Base-by-base conservation (phyloP, 2,113 vertebrate genomes). In the Saiga tatarica region DNA sequence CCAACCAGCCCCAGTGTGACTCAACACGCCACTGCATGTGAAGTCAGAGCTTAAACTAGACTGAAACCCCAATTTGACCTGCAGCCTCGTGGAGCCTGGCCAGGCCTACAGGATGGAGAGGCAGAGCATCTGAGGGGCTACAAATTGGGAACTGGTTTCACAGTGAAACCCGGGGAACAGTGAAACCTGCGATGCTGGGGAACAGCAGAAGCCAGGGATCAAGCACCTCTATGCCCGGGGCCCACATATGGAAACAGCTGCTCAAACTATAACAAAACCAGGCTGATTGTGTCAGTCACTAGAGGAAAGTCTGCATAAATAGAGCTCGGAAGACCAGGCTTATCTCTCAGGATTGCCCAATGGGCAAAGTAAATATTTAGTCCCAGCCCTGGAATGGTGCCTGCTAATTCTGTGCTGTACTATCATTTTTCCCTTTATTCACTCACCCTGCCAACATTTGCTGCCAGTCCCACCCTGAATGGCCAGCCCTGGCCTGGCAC, bases 311-410 rank as follows among this genome's bases (percentile, higher is more conserved):
- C 21, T 10, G 47, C 36, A 39, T 84, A 92, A 94, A 97, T 7
- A 94, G 89, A 91, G 12, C 45, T 86, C 25, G 15, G 86, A 87
- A 95, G 96, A 86, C 57, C 57, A 57, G 74, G 85, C 78, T 96
- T 93, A 39, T 90, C 50, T 60, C 60, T 87, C 42, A 36, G 83
- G 36, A 84, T 88, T 90, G 52, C 71, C 93, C 71, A 33, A 9
- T 30, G 28, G 57, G 53, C 88, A 87, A 93, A 42, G 82, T 98
- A 96, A 98, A 97, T 97, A 97, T 97, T 98, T 98, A 95, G 60
- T 86, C 81, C 52, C 64, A 83, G 33, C 23, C 83, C 89, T 57
- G 74, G 59, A 95, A 78, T 7, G 60, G 81, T 50, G 81, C 53
- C 96, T 79, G 52, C 79, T 83, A 93, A 95, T 53, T 67, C 76